Evolutionary conservation across 2,797 vertebrate genomes (phyloP).

Genomic region (Notoglanidium macrostoma): DNA sequence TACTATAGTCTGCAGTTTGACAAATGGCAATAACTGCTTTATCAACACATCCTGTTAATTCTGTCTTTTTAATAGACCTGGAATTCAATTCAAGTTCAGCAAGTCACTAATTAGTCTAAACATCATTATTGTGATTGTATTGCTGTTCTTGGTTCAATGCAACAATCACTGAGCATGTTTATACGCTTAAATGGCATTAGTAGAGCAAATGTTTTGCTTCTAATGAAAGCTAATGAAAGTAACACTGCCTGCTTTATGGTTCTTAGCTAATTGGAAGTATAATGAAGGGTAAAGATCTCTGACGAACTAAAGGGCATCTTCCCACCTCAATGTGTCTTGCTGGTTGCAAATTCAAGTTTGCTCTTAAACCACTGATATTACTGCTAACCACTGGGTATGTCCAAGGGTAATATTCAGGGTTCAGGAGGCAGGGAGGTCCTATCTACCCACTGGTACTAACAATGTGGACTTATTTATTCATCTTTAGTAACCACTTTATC

Average conservation of each 20-base stretch:
- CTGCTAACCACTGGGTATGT: neutral
- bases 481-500: neutral
- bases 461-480: neutral
- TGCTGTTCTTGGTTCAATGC: conserved; percentile 30
- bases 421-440: neutral
- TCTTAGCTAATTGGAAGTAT: conserved; percentile 45
- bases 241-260: conserved; percentile 7
- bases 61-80: conserved; percentile 18
- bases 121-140: conserved; percentile 21
- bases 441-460: neutral
- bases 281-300: conserved; percentile 40
- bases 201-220: conserved; percentile 13
- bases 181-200: conserved; percentile 9
- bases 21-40: conserved; percentile 14
- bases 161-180: neutral
- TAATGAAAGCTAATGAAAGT: conserved; percentile 27
- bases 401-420: neutral
- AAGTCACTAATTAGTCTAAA: conserved; percentile 24
- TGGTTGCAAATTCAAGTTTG: neutral
- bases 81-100: conserved; percentile 18
- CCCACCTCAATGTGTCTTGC: neutral
- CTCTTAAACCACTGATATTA: neutral
- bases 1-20: neutral
- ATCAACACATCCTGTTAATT: neutral
- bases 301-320: conserved; percentile 5